Evolutionary conservation across 2,888 invertebrate genomes (phyloP), one percentile per base, ranked within the genome.

Genomic region (Drosophila falleni): DNA sequence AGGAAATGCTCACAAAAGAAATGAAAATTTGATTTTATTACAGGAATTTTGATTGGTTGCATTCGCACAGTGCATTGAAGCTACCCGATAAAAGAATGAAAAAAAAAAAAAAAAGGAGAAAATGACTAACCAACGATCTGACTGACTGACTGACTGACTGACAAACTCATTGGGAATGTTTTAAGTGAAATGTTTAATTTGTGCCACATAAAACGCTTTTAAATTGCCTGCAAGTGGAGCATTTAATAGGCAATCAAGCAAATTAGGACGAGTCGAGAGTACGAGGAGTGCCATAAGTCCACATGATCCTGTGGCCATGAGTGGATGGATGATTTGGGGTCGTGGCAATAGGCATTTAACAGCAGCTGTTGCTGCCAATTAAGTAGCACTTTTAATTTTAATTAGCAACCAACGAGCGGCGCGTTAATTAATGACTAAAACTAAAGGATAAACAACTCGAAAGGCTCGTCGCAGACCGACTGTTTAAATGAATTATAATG

Each of bases 11-110:
- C 77, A 79, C 83, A 78, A 78, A 78, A 67, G 86, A 86, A 81
- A 88, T 88, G 86, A 88, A 86, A 88, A 88, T 83, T 83, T 79
- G 83, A 83, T 83, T 83, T 86, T 88, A 88, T 88, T 79, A 83
- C 80, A 79, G 87, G 83, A 88, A 88, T 84, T 84, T 84, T 88
- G 89, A 84, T 84, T 88, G 89, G 83, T 58, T 83, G 89, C 87
- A 83, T 71, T 71, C 58, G 62, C 76, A 86, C 72, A 88, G 77
- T 75, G 66, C 65, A 75, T 50, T 54, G 42, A 15, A 42, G 44
- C 33, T 42, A 13, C 9, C n/a, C 33, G 26, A 39, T 29, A 29
- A 15, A 26, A 26, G 5, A 3, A 31, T 16, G 26, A 23, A 13
- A 19, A 3, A 33, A 3, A 3, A 31, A 16, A 35, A 23, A 13